Evolutionary conservation across 2,888 invertebrate genomes (phyloP), one percentile per base, ranked within the genome.

Genomic region (Caradrina kadenii): DNA sequence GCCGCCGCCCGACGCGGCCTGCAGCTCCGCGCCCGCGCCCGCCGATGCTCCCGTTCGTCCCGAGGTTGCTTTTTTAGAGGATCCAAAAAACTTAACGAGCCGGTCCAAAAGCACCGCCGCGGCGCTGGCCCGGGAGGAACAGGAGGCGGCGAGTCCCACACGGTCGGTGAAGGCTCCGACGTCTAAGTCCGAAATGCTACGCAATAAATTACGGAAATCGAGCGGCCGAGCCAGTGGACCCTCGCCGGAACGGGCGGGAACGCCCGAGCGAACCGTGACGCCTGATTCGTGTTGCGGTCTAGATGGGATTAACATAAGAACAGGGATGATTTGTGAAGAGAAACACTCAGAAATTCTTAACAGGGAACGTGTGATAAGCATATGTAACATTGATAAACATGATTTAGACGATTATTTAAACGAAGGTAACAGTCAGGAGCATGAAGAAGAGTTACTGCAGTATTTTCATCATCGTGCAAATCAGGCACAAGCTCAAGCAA

Each of bases 371-470:
- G 97, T 97, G 39, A 97, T 97, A 83, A 97, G 97, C 90, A 97
- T 98, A 83, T 97, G 97, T 88, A 97, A 97, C 83, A 97, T 98
- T 88, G 98, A 98, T 90, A 97, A 98, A 85, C 98, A 98, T 91
- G 98, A 97, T 76, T 93, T 98, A 77, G 98, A 98, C 90, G 98
- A 98, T 92, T 98, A 98, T 90, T 95, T 98, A 80, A 97, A 97
- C 90, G 97, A 97, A 79, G 97, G 97, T 76, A 94, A 90, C 87
- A 97, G 98, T 88, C 98, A 98, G 87, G 98, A 97, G 88, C 98
- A 98, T 91, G 98, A 98, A 88, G 98, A 98, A 89, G 98, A 98
- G 93, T 93, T 98, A 85, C 96, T 98, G 90, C 98, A 98, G 93
- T 98, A 98, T 94, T 98, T 98, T 92, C 97, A 97, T 79, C 97